Conservation (phyloP, 2,888 invertebrate species). For the Aphidoletes aphidimyza region DNA sequence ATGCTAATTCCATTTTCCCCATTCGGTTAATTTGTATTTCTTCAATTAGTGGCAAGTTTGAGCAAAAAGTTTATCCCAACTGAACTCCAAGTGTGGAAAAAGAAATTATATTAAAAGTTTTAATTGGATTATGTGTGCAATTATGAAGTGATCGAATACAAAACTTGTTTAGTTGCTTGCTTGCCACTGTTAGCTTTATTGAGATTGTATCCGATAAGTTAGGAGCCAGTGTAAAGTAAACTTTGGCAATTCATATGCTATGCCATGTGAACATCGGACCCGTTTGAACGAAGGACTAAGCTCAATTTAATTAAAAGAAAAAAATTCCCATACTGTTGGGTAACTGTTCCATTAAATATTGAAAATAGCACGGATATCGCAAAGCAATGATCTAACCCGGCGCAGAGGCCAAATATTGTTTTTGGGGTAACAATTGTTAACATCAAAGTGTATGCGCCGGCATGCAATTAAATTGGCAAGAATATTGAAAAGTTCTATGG, state of each 20-base stretch:
- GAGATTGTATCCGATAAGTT: background rate
- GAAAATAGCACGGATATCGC: too few species aligned
- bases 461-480: background rate
- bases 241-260: background rate
- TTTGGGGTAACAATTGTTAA: background rate
- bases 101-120: conserved; percentile 31
- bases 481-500: background rate
- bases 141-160: conserved; percentile 34
- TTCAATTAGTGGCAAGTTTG: background rate
- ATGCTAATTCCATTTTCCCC: background rate
- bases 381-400: too few species aligned
- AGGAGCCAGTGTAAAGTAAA: background rate
- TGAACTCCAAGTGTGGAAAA: background rate
- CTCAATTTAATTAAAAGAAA: too few species aligned
- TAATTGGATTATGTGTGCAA: conserved; percentile 54
- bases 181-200: too few species aligned
- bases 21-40: background rate
- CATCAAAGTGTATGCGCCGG: background rate
- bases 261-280: too few species aligned
- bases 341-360: too few species aligned
- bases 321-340: too few species aligned
- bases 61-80: background rate
- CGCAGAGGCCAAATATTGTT: background rate
- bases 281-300: too few species aligned
- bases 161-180: background rate